A percentile compares a stretch with the other conserved stretches of the same genome.
Evolutionary conservation across 2,797 vertebrate species (phyloP).

Genomic region (Spondyliosoma cantharus): DNA sequence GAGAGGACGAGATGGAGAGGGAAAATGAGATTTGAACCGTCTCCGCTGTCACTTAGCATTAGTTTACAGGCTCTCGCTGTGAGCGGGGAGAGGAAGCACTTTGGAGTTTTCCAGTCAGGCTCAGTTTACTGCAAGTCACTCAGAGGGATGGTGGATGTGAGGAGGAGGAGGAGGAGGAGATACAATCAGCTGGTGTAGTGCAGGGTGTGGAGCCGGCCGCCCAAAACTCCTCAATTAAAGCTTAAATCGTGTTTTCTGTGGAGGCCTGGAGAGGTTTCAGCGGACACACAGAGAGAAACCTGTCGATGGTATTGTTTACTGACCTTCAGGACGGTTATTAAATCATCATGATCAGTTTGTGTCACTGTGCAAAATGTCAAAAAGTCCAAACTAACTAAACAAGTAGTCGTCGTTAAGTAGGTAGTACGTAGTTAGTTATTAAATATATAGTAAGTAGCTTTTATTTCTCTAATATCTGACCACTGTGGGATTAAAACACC

Average conservation of each 20-base stretch:
- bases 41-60: slow-evolving; percentile 70
- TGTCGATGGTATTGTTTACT: not conserved
- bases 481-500: too few relatives aligned
- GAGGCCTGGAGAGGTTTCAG: not conserved
- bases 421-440: too few relatives aligned
- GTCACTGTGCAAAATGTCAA: not conserved
- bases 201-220: slow-evolving; percentile 20
- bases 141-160: slow-evolving; percentile 21
- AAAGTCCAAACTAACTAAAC: not conserved
- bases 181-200: not conserved
- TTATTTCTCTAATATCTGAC: too few relatives aligned
- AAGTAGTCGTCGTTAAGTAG: not conserved
- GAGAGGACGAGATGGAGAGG: slow-evolving; percentile 36
- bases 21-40: slow-evolving; percentile 67
- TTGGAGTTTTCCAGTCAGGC: slow-evolving; percentile 66
- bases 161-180: slow-evolving; percentile 18
- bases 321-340: not conserved
- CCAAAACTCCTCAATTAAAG: not conserved
- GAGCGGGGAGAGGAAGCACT: slow-evolving; percentile 66
- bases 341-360: not conserved
- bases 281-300: not conserved
- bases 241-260: slow-evolving; percentile 9
- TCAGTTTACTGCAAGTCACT: slow-evolving; percentile 59
- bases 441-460: too few relatives aligned
- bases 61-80: slow-evolving; percentile 50